Evolutionary conservation across 2,888 invertebrate genomes (phyloP).

Genomic region (Sipunculus nudus): DNA sequence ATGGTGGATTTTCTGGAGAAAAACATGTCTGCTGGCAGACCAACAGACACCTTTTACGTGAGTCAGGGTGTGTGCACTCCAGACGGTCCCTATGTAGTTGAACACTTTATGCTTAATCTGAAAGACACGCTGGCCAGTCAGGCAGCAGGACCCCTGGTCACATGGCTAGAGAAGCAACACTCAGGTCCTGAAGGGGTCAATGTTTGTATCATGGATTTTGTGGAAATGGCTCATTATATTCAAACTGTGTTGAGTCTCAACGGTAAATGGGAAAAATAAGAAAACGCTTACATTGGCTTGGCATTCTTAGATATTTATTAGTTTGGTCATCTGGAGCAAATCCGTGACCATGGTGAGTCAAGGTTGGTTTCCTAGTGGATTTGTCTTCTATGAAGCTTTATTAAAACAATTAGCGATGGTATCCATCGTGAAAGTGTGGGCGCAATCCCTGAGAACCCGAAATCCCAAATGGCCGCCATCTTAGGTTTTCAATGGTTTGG

Average conservation of each 20-base stretch:
- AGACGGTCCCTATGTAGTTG: constrained; percentile 40
- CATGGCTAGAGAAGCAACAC: constrained; percentile 66
- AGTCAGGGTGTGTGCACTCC: constrained; percentile 84
- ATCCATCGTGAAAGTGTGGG: too few species aligned
- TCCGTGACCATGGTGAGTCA: too few species aligned
- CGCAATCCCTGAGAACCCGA: too few species aligned
- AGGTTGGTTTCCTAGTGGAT: too few species aligned
- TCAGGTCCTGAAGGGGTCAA: constrained; percentile 71
- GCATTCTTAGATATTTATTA: too few species aligned
- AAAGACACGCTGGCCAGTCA: constrained; percentile 65
- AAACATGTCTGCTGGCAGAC: constrained; percentile 70
- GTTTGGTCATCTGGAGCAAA: too few species aligned
- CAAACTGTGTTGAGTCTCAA: constrained; percentile 48
- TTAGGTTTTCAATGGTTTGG: too few species aligned
- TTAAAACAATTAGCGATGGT: too few species aligned
- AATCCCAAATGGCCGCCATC: too few species aligned
- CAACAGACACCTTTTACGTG: constrained; percentile 75
- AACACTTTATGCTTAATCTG: constrained; percentile 62
- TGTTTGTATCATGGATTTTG: constrained; percentile 82
- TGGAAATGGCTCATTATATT: constrained; percentile 69
- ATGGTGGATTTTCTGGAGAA: constrained; percentile 73
- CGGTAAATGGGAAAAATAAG: constrained; percentile 11
- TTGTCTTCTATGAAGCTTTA: too few species aligned
- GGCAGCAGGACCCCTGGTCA: constrained; percentile 55
- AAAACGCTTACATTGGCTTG: too few species aligned